Conservation (phyloP, 2,113 vertebrate species). For the Agelaius tricolor region DNA sequence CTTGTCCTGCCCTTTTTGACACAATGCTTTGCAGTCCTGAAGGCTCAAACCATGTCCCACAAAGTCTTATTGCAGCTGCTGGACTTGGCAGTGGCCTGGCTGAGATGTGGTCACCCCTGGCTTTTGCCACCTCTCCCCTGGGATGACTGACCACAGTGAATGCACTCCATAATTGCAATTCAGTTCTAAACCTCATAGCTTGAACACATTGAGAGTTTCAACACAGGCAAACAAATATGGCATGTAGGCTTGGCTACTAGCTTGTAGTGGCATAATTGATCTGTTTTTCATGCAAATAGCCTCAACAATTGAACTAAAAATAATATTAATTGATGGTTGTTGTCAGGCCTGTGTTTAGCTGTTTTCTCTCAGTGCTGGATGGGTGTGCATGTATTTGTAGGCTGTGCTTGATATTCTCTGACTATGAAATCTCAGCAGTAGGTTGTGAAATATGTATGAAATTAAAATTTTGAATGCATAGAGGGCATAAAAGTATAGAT, state of each 20-base stretch:
- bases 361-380: neutral
- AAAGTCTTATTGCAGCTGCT: neutral
- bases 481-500: slow-evolving; percentile 10
- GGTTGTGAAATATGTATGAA: slow-evolving; percentile 56
- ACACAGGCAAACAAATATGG: neutral
- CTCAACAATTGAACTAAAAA: slow-evolving; percentile 16
- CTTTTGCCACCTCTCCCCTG: accelerated
- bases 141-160: neutral
- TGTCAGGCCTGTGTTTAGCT: neutral
- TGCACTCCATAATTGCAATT: neutral
- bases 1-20: neutral
- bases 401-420: neutral
- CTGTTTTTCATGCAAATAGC: neutral
- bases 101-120: neutral
- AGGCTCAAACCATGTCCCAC: neutral
- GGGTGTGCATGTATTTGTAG: neutral
- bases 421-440: slow-evolving; percentile 10
- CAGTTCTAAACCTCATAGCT: neutral
- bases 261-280: neutral
- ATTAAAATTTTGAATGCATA: slow-evolving; percentile 54
- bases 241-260: neutral
- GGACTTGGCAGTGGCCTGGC: neutral
- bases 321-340: neutral
- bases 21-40: neutral
- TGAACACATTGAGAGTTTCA: neutral